A percentile compares a stretch with the other conserved stretches of the same genome.
These are phyloP conservation scores for Anguilla japonica DNA, from an alignment of 2,113 vertebrate genomes.

Conservation along the genomic window DNA sequence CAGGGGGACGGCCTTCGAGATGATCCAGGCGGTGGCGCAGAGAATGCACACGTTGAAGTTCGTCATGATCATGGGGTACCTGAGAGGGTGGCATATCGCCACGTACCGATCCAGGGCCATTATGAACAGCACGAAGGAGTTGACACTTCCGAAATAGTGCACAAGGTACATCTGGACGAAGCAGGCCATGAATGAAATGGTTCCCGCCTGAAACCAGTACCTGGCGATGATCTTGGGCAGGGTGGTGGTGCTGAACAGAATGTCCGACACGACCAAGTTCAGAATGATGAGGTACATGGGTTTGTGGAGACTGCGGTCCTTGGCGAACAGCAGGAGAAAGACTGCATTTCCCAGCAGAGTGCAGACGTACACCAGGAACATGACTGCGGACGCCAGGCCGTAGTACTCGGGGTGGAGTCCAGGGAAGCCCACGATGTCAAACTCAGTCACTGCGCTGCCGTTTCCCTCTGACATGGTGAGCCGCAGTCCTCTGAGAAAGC, in stretches of 20 bases:
- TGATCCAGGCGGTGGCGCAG: constrained; percentile 45
- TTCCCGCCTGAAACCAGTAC: constrained; percentile 46
- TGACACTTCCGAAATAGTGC: constrained; percentile 51
- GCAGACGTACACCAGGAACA: constrained; percentile 45
- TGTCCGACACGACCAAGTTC: constrained; percentile 44
- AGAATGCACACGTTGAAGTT: constrained; percentile 42
- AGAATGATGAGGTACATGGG: constrained; percentile 51
- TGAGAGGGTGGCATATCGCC: constrained; percentile 58
- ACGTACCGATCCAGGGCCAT: constrained; percentile 65
- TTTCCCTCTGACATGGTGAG: constrained; percentile 51
- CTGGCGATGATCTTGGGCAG: constrained; percentile 50
- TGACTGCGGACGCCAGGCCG: constrained; percentile 30
- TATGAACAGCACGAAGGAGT: constrained; percentile 39
- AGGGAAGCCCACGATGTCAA: constrained; percentile 48
- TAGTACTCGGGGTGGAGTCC: constrained; percentile 42
- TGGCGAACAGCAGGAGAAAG: constrained; percentile 32
- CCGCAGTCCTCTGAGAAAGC: background rate
- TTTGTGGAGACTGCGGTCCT: constrained; percentile 42
- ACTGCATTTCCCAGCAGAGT: constrained; percentile 39
- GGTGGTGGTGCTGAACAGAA: constrained; percentile 49
- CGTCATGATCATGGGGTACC: constrained; percentile 48
- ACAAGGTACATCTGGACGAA: constrained; percentile 52
- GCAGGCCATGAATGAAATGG: constrained; percentile 43
- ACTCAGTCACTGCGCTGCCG: constrained; percentile 46
- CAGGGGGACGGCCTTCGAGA: background rate